Evolutionary conservation across 2,888 invertebrate genomes (phyloP), one percentile per base, ranked within the genome.

Genomic region (Dolomedes plantarius): DNA sequence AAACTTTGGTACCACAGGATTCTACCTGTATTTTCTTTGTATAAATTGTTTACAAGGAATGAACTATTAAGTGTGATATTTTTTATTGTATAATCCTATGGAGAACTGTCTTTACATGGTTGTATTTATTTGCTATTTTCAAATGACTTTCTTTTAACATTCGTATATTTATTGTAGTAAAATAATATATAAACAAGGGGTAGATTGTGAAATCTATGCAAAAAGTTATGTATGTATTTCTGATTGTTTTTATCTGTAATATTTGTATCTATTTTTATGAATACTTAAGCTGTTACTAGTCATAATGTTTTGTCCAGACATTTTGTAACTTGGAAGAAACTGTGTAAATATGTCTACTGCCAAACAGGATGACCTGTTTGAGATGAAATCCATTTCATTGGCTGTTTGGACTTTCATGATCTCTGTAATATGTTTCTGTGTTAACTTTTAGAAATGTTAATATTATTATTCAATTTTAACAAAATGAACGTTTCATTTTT

Each of bases 231-330:
- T 56, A 56, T 56, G 56, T 56, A 56, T 56, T 56, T 23, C 56
- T 56, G 56, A 56, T 56, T 56, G 56, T 56, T 56, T 56, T 56
- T 56, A 56, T 56, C 56, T 56, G 56, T 56, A 56, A 56, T 56
- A 56, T 56, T 56, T 56, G 56, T 56, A 56, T 56, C 56, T 56
- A 56, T 56, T 56, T 56, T 56, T 56, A 56, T 56, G 56, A 56
- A 56, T 56, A 56, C 56, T 56, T 56, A 56, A 23, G 56, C 56
- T 56, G 56, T 56, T 56, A 56, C 56, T 56, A 56, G 56, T 56
- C 56, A 56, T 56, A 56, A 56, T 56, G 56, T 56, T 56, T 56
- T 56, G 56, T 56, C 56, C 56, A 56, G 23, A 56, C 23, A 46
- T 56, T 56, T 56, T 56, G 56, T 56, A 56, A 56, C 23, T 23